phyloP scores from a whole-genome alignment of 2,888 invertebrate genomes.

The Odontomyia ornata region DNA sequence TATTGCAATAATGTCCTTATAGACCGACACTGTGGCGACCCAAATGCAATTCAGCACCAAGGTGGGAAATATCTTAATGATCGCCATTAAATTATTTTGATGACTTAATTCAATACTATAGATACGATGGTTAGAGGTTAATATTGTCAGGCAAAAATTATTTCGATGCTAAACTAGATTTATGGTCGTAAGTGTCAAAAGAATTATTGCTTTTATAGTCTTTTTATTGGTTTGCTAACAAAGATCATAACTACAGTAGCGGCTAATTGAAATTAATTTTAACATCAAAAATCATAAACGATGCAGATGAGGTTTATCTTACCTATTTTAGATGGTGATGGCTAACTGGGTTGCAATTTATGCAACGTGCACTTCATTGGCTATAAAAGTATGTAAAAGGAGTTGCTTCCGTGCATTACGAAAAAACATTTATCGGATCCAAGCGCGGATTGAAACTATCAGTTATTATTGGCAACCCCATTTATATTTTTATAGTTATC shows the following conservation, averaged over 20 bases:
- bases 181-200: not conserved
- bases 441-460: too few relatives aligned
- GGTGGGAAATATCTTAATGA: not conserved
- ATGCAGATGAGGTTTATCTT: not conserved
- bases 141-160: not conserved
- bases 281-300: not conserved
- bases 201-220: not conserved
- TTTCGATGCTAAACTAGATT: not conserved
- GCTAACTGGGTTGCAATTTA: too few relatives aligned
- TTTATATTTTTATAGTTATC: too few relatives aligned
- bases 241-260: not conserved
- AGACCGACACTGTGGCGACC: not conserved
- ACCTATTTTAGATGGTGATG: too few relatives aligned
- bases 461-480: too few relatives aligned
- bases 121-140: conserved; percentile 4
- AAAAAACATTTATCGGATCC: too few relatives aligned
- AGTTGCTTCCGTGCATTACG: too few relatives aligned
- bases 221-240: not conserved
- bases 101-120: not conserved
- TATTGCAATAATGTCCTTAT: not conserved
- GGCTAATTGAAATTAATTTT: not conserved
- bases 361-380: too few relatives aligned
- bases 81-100: conserved; percentile 11
- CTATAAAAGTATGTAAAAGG: too few relatives aligned
- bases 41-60: not conserved